Conservation (phyloP, 2,797 vertebrate species). For the Spatula clypeata region DNA sequence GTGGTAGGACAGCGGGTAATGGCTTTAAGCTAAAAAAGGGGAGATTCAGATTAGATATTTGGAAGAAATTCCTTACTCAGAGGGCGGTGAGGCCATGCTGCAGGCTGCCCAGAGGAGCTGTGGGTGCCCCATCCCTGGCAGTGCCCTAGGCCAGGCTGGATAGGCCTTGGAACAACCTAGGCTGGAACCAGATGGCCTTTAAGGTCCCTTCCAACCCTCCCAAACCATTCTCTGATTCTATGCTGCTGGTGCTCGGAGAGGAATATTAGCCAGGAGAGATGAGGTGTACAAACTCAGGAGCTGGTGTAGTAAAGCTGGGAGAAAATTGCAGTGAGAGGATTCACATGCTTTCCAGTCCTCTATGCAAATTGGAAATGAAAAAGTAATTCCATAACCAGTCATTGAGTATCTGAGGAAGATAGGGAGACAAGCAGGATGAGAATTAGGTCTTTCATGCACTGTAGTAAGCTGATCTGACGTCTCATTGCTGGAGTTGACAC, state of each 20-base stretch:
- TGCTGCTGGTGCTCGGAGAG: background rate
- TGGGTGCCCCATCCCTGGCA: background rate
- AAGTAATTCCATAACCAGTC: background rate
- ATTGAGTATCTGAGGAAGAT: background rate
- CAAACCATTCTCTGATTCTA: background rate
- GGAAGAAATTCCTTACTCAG: background rate
- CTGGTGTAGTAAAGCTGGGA: background rate
- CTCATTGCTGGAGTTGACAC: background rate
- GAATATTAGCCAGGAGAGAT: background rate
- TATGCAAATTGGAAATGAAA: background rate
- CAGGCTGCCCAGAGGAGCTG: background rate
- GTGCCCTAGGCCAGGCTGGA: background rate
- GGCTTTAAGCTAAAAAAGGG: background rate
- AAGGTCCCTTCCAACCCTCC: background rate
- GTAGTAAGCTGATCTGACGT: background rate
- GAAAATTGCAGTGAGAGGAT: background rate
- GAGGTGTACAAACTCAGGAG: accelerated
- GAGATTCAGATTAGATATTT: background rate
- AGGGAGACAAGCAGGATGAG: background rate
- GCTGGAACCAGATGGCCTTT: background rate
- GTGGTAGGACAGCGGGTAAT: too few species aligned
- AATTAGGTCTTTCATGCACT: background rate
- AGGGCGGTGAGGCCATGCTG: background rate
- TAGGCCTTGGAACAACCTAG: background rate
- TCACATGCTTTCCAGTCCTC: background rate